A percentile compares a stretch with the other conserved stretches of the same genome.
Conservation (phyloP, 2,797 vertebrate species). For the Carcharodon carcharias region DNA sequence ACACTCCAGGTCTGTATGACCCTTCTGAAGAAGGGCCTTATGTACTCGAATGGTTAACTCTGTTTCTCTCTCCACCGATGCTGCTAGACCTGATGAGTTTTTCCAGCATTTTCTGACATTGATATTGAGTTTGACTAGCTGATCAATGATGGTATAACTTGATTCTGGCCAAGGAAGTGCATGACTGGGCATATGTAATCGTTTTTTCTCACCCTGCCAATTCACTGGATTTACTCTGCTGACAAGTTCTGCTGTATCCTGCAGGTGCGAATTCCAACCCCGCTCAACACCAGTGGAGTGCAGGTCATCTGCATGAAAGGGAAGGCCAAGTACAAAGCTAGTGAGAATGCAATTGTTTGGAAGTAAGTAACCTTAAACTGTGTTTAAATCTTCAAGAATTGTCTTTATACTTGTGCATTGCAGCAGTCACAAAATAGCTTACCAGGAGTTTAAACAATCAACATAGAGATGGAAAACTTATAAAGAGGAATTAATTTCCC, state of each 20-base stretch:
- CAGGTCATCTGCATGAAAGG: constrained; percentile 99
- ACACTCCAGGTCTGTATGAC: too few species aligned
- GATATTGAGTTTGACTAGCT: not conserved
- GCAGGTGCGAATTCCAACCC: constrained; percentile 94
- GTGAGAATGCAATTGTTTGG: constrained; percentile 98
- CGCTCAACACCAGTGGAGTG: constrained; percentile 94
- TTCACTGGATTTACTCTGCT: not conserved
- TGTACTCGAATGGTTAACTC: too few species aligned
- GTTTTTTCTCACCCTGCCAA: not conserved
- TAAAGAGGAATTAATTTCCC: too few species aligned
- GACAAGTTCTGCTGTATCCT: not conserved
- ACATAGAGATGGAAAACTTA: not conserved
- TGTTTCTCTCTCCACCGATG: too few species aligned
- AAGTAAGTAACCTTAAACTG: constrained; percentile 69
- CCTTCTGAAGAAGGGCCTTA: too few species aligned
- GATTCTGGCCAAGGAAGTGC: not conserved
- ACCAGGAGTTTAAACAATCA: not conserved
- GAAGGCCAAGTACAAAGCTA: constrained; percentile 99
- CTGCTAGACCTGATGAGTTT: too few species aligned
- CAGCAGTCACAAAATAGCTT: not conserved
- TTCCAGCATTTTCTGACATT: not conserved
- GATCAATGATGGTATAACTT: not conserved
- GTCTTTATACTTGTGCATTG: not conserved
- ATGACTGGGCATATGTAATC: not conserved
- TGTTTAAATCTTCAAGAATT: not conserved